Base-by-base conservation (phyloP, 2,797 vertebrate species). In the Muscicapa comitata region DNA sequence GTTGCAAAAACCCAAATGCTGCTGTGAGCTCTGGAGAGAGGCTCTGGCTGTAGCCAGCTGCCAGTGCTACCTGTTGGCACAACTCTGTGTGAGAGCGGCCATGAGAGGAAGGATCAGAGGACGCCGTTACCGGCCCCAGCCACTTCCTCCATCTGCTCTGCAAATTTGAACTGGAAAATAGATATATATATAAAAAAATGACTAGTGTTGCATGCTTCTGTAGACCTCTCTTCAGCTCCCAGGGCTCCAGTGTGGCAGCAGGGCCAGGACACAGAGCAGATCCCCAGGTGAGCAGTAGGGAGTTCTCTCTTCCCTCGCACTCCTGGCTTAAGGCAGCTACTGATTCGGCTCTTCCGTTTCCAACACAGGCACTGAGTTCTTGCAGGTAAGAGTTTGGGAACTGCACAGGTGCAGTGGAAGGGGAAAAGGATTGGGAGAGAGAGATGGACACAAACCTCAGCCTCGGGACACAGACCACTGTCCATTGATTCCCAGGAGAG, bases 321-420 rank as follows among this genome's bases (percentile, higher is more conserved):
- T 92, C 95, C 93, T 93, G 91, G 89, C 91, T 96, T 97, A 97
- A 97, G 94, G 95, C 95, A 96, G 95, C 88, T 93, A 79, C 91
- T 86, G 93, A 94, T 91, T 83, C 83, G 9, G 77, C 93, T 96
- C 89, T 73, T 95, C 94, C 47, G 4, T 62, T 89, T 94, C 93
- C 68, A 85, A 90, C 78, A 67, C 72, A 82, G 92, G 92, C 88
- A 95, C 88, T 91, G 79, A 94, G 88, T 71, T 91, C 94, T 94
- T 67, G 73, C 92, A 93, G 94, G 84, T 75, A 29, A 74, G 88
- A 95, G 81, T 21, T 35, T 9, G 55, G 90, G 88, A 79, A 78
- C 94, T 53, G 86, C 79, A 62, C 82, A 59, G 76, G 84, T 25
- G 76, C 83, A 89, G 90, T 2, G 16, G 67, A 65, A 62, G 63